phyloP scores from a whole-genome alignment of 2,113 vertebrate genomes.

The Podilymbus podiceps region DNA sequence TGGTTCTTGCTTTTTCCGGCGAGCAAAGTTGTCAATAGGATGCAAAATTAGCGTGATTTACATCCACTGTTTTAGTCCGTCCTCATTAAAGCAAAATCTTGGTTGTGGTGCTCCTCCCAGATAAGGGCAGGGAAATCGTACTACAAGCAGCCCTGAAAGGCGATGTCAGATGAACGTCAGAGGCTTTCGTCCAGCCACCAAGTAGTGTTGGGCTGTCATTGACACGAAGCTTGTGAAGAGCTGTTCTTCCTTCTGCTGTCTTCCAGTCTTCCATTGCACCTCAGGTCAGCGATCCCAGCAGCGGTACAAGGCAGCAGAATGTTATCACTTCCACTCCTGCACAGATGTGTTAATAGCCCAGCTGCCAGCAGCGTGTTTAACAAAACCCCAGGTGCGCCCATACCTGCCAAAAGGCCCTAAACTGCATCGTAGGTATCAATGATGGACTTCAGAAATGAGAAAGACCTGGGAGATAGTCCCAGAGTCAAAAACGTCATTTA shows the following conservation, averaged over 20 bases:
- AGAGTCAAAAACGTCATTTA: background rate
- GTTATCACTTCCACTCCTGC: background rate
- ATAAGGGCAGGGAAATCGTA: background rate
- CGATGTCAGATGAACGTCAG: background rate
- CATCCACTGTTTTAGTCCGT: background rate
- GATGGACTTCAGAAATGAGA: background rate
- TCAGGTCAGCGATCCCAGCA: background rate
- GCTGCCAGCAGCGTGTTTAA: background rate
- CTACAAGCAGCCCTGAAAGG: background rate
- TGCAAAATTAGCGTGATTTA: background rate
- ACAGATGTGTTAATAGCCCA: background rate
- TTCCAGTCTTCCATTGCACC: background rate
- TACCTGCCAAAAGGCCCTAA: background rate
- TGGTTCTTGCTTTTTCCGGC: background rate
- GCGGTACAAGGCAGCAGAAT: background rate
- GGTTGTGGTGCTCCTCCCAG: background rate
- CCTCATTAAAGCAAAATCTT: background rate
- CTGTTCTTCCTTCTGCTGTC: background rate
- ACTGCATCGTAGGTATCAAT: fast-evolving
- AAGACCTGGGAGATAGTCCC: background rate
- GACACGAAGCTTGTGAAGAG: background rate
- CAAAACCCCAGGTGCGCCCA: fast-evolving
- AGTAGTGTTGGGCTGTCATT: background rate
- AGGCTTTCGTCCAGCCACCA: background rate
- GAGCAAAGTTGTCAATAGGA: background rate